Base-by-base conservation (phyloP, 1,140 invertebrate species). In the Drosophila rhopaloa region DNA sequence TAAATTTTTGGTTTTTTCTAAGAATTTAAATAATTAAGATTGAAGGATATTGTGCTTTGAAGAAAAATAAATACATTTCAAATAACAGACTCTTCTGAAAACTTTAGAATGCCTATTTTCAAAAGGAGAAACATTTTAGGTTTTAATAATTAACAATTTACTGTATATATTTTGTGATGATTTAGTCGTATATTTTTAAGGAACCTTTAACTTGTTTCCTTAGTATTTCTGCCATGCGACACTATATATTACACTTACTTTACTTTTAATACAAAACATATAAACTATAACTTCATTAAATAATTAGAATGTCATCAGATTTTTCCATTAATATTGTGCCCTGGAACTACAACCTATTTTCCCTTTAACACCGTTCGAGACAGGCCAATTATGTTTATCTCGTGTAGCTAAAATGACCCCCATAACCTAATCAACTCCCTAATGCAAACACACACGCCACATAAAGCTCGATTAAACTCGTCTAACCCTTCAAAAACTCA, bases 401-500 rank as follows among this genome's bases (percentile, higher is more conserved):
- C 51, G 65, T 70, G 44, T 55, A 57, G 67, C 44, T 16, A 41
- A 58, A 68, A 71, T 71, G 43, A 48, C 60, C 63, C 37, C 67
- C 50, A n/a, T 71, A 71, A 70, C 65, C 65, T 71, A 71, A 71
- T 71, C 51, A 71, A 70, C 63, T 57, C 57, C 32, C 38, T 65
- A 65, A 65, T 68, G 47, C 62, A 37, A 32, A 40, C 63, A 37
- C 41, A n/a, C 27, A 32, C 41, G 32, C 11, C 40, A 13, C 58
- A 41, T 27, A 29, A 11, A 37, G 46, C 65, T 37, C 65, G 46
- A 62, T 67, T 48, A 71, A 57, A 47, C 51, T 41, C 51, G 46
- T 48, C 50, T 68, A 68, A 71, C 67, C 51, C 67, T 71, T 71
- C 67, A 70, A 71, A 71, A 71, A 70, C 65, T 71, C 67, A 71